These are phyloP conservation scores for Ridgeia piscesae DNA, from an alignment of 1,140 invertebrate genomes.

Conservation along the genomic window DNA sequence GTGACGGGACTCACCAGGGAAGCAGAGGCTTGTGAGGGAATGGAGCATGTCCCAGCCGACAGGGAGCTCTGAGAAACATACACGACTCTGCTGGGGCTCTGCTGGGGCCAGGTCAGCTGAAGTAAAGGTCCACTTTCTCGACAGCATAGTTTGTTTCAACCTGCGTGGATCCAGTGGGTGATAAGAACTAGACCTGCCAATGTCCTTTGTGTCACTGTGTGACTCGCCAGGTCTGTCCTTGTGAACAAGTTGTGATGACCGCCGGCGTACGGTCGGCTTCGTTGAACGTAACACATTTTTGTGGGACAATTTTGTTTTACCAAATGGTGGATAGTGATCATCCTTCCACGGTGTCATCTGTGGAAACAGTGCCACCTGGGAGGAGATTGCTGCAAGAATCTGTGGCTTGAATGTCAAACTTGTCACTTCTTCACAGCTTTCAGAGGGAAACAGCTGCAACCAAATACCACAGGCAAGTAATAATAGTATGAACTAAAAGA, in stretches of 20 bases:
- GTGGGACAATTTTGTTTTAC: not conserved
- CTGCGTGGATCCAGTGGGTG: not conserved
- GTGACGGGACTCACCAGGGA: slow-evolving; percentile 37
- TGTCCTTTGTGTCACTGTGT: not conserved
- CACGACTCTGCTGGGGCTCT: slow-evolving; percentile 6
- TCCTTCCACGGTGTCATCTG: slow-evolving; percentile 38
- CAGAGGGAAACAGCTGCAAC: not conserved
- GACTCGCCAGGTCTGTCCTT: not conserved
- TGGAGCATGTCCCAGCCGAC: slow-evolving; percentile 44
- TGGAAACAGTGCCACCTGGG: slow-evolving; percentile 40
- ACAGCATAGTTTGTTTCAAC: not conserved
- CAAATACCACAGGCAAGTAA: not conserved
- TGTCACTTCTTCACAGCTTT: not conserved
- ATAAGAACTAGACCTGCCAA: not conserved
- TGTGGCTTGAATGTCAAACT: slow-evolving; percentile 39
- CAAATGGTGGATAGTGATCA: slow-evolving; percentile 38
- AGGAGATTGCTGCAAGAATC: slow-evolving; percentile 41
- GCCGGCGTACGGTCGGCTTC: not conserved
- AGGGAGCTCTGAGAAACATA: slow-evolving; percentile 32
- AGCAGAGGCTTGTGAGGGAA: slow-evolving; percentile 45
- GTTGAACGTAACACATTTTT: not conserved
- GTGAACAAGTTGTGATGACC: not conserved
- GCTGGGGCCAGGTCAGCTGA: not conserved
- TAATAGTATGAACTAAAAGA: not conserved
- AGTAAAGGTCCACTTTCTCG: not conserved